A percentile compares a stretch with the other conserved stretches of the same genome.
These are phyloP conservation scores for Monomorium pharaonis DNA, from an alignment of 1,140 invertebrate genomes.

Conservation along the genomic window DNA sequence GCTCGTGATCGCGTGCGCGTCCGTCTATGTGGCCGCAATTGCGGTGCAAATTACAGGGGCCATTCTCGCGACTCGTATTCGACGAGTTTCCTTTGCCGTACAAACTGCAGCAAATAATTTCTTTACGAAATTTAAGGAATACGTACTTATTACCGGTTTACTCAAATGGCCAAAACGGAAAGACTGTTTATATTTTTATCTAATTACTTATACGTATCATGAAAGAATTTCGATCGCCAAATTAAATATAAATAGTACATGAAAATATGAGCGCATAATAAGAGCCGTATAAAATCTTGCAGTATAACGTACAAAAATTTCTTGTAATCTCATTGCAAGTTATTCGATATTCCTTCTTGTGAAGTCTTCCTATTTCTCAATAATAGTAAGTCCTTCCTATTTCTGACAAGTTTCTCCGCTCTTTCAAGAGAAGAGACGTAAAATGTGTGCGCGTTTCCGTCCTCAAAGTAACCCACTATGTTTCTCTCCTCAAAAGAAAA, in stretches of 20 bases:
- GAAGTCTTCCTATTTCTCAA: neutral
- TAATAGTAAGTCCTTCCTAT: neutral
- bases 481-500: conserved; percentile 72
- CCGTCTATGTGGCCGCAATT: conserved; percentile 29
- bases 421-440: conserved; percentile 63
- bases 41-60: conserved; percentile 48
- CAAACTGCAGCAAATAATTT: neutral
- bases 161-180: neutral
- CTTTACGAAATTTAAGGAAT: neutral
- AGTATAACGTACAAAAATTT: neutral
- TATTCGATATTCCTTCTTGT: neutral
- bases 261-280: neutral
- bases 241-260: neutral
- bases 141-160: neutral
- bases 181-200: neutral
- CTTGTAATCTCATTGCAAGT: neutral
- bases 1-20: conserved; percentile 60
- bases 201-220: neutral
- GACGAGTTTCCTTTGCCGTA: neutral
- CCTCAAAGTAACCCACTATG: conserved; percentile 73
- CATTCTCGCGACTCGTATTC: neutral
- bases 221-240: neutral
- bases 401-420: conserved; percentile 2
- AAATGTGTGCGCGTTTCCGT: conserved; percentile 72
- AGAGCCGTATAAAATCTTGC: neutral